Evolutionary conservation across 2,888 invertebrate genomes (phyloP).

Genomic region (Ceramica pisi): DNA sequence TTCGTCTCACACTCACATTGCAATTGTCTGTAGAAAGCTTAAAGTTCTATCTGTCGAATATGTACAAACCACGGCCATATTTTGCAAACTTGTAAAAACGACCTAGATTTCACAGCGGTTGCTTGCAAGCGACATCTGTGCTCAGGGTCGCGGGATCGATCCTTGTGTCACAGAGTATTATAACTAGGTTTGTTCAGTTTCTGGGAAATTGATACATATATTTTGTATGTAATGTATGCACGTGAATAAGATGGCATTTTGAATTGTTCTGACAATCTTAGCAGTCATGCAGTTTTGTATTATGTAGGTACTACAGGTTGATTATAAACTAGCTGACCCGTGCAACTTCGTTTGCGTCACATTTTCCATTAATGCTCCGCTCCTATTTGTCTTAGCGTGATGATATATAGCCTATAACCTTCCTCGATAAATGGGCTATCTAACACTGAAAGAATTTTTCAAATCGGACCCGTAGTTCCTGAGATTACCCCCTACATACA

Average conservation of each 20-base stretch:
- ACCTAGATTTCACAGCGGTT: constrained; percentile 18
- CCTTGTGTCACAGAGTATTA: not conserved
- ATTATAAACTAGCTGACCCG: no score
- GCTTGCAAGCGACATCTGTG: constrained; percentile 19
- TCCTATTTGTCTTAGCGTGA: no score
- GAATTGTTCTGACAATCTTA: not conserved
- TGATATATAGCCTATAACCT: no score
- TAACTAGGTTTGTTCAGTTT: not conserved
- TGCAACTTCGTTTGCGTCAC: no score
- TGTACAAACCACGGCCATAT: not conserved
- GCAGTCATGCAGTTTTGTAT: not conserved
- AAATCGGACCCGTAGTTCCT: no score
- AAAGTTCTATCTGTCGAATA: not conserved
- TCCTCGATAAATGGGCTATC: no score
- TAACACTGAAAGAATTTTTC: no score
- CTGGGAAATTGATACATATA: not conserved
- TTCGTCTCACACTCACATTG: not conserved
- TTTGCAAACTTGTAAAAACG: not conserved
- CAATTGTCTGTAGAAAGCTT: not conserved
- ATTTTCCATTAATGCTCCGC: no score
- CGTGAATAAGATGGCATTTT: not conserved
- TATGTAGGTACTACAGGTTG: no score
- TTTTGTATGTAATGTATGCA: not conserved
- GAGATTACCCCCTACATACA: no score
- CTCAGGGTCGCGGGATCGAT: constrained; percentile 32